Percentiles rank a stretch among this genome's conserved stretches.
These are phyloP conservation scores for Xiphorhynchus erythropygius DNA, from an alignment of 2,797 vertebrate genomes.

Conservation along the genomic window DNA sequence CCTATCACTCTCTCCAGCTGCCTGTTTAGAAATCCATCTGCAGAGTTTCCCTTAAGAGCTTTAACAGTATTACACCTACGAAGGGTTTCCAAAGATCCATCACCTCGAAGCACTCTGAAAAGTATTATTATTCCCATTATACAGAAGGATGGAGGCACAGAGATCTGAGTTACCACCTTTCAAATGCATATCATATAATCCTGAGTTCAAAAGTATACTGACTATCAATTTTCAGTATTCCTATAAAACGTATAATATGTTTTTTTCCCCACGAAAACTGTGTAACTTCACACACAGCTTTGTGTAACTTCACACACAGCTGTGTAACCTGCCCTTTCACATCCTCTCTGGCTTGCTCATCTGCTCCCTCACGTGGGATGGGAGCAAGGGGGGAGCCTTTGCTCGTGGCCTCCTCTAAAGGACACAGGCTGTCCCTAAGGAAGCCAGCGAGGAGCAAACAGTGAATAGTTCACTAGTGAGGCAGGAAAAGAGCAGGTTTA, in stretches of 20 bases:
- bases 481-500: background rate
- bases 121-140: constrained; percentile 13
- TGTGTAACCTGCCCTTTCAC: background rate
- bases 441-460: background rate
- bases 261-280: background rate
- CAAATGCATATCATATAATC: background rate
- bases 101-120: background rate
- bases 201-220: background rate
- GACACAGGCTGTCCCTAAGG: background rate
- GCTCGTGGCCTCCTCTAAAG: background rate
- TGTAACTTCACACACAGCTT: background rate
- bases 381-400: background rate
- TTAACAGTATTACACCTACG: background rate
- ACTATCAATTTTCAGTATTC: background rate
- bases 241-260: background rate
- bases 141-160: background rate
- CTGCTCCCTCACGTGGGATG: background rate
- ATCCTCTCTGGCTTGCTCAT: background rate
- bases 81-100: background rate
- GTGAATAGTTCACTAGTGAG: background rate
- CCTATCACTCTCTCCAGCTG: constrained; percentile 4
- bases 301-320: background rate
- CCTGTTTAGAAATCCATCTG: background rate
- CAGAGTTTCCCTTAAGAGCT: background rate
- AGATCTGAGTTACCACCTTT: background rate